Percentiles rank a stretch among this genome's conserved stretches.
Conservation (phyloP, 2,888 invertebrate genomes). For the Eulithis testata region DNA sequence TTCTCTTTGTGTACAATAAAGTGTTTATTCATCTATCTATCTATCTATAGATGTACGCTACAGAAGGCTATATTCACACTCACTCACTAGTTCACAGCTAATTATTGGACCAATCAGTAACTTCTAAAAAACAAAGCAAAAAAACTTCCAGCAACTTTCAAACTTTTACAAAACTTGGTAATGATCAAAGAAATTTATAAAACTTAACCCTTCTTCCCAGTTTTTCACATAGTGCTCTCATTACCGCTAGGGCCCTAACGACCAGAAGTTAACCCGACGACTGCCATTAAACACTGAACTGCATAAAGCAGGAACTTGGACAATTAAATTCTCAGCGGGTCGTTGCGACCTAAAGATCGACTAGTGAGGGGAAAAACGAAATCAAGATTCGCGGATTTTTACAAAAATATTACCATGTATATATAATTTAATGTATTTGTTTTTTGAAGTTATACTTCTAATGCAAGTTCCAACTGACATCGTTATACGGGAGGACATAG, state of each 20-base stretch:
- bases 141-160: conserved; percentile 13
- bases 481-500: no score
- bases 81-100: not conserved
- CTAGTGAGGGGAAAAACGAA: conserved; percentile 32
- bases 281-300: conserved; percentile 65
- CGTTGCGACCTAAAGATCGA: conserved; percentile 61
- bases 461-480: no score
- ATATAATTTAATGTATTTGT: no score
- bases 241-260: conserved; percentile 40
- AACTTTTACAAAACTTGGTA: conserved; percentile 25
- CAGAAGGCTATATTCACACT: no score
- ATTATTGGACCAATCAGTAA: conserved; percentile 8
- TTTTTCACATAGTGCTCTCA: conserved; percentile 37
- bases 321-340: conserved; percentile 70
- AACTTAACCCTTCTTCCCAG: conserved; percentile 32
- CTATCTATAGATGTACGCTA: no score
- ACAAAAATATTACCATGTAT: not conserved
- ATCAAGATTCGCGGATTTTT: conserved; percentile 10
- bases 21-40: no score
- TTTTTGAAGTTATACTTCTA: no score
- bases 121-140: not conserved
- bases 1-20: no score
- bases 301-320: conserved; percentile 71
- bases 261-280: conserved; percentile 56
- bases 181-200: conserved; percentile 22